Conservation (phyloP, 2,797 vertebrate species). For the Monodelphis domestica region DNA sequence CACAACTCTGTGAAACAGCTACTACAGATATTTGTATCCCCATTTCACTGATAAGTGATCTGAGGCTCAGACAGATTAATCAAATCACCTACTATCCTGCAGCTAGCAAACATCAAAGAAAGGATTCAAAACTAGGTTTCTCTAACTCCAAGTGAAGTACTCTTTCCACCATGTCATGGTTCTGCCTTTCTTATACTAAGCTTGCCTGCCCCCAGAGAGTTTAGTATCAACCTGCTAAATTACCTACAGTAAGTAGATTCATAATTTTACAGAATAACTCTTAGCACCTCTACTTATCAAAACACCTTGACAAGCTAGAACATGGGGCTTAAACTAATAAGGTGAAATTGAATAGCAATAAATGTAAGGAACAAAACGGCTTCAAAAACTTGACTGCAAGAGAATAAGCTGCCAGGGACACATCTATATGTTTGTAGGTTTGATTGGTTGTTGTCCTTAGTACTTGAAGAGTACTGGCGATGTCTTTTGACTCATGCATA, state of each 20-base stretch:
- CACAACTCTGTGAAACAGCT: neutral
- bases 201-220: neutral
- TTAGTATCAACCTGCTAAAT: neutral
- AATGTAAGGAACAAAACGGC: neutral
- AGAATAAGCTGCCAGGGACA: neutral
- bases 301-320: neutral
- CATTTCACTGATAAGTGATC: neutral
- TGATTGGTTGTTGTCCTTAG: no score
- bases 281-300: neutral
- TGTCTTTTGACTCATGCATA: no score
- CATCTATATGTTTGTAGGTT: no score
- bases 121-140: neutral
- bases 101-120: neutral
- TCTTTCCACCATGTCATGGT: neutral
- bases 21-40: neutral
- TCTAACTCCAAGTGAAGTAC: neutral
- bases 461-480: no score
- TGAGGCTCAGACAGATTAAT: neutral
- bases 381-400: neutral
- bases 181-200: neutral
- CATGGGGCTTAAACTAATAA: neutral
- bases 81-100: neutral
- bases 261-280: neutral
- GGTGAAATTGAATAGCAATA: neutral
- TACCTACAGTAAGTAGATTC: neutral